phyloP scores from a whole-genome alignment of 1,140 invertebrate species.

The Heliothis subflexa region DNA sequence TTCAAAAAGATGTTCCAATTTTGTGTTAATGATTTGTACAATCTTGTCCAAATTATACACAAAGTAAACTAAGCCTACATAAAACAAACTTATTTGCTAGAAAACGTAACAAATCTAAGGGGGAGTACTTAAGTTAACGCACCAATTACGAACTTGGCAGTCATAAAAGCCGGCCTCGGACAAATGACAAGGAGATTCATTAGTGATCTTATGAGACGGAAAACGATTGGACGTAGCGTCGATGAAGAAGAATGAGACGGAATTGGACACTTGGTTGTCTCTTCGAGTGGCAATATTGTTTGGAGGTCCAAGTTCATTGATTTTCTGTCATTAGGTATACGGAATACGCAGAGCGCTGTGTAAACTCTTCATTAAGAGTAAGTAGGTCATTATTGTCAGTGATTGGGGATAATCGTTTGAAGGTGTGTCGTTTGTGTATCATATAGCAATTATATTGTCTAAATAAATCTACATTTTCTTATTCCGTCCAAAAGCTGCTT shows the following conservation, averaged over 20 bases:
- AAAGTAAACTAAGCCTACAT: not conserved
- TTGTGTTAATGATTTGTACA: too few species aligned
- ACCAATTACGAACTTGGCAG: slow-evolving; percentile 19
- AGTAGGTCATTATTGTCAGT: not conserved
- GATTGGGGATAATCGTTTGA: not conserved
- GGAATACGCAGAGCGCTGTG: not conserved
- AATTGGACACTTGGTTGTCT: slow-evolving; percentile 40
- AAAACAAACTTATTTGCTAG: not conserved
- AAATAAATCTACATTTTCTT: too few species aligned
- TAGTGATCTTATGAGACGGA: slow-evolving; percentile 44
- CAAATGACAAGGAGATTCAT: slow-evolving; percentile 46
- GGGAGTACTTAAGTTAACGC: slow-evolving; percentile 17
- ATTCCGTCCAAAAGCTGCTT: too few species aligned
- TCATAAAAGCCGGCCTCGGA: slow-evolving; percentile 35
- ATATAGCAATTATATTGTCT: too few species aligned
- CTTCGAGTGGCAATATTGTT: slow-evolving; percentile 39
- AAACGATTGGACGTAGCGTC: slow-evolving; percentile 33
- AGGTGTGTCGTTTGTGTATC: too few species aligned
- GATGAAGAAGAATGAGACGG: slow-evolving; percentile 36
- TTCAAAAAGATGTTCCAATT: not conserved
- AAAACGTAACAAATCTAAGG: slow-evolving; percentile 9
- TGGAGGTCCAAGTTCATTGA: slow-evolving; percentile 30
- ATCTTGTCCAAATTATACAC: too few species aligned
- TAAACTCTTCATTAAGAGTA: not conserved
- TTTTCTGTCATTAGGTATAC: slow-evolving; percentile 32